Base-by-base conservation (phyloP, 1,140 invertebrate species). In the Medauroidea extradentata region DNA sequence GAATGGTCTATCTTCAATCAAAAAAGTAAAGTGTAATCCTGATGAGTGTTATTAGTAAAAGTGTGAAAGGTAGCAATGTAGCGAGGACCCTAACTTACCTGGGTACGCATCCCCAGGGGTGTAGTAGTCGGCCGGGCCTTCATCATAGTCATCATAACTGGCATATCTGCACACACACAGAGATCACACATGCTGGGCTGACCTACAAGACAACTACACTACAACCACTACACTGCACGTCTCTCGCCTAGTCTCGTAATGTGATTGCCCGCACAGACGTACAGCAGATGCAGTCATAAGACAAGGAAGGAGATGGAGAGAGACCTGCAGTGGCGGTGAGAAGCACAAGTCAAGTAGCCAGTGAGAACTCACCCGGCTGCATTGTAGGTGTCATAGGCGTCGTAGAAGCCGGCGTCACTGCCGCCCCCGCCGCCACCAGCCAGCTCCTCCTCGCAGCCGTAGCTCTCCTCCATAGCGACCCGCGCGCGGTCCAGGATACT, bases 401-500 rank as follows among this genome's bases (percentile, higher is more conserved):
- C 56, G 16, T 50, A 57, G 44, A 57, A 57, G 56, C 41, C 44
- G 3, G 14, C 4, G 7, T 27, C 19, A n/a, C 19, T 41, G 14
- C 13, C 53, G 9, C 39, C 39, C 7, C 25, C 52, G 2, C 27
- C 29, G 2, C 41, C 54, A 2, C 41, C 54, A 19, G 42, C 42
- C 27, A 39, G 27, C 1, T 50, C 56, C 43, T 57, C 56, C 4
- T 41, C 34, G 25, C 34, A 27, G 29, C 80, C 82, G 60, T 88
- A 87, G 55, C 80, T 83, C 66, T 87, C 83, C 70, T 91, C 88
- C 85, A 92, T 90, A 13, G 89, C 88, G 25, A 83, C 81, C 54
- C 89, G 77, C 0, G 90, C 89, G 53, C 88, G 81, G 74, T 92
- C 90, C 59, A 92, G 76, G 63, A 91, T 92, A 42, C 87, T 90